Percentiles rank a stretch among this genome's conserved stretches.
These are phyloP conservation scores for Zeus faber DNA, from an alignment of 2,113 vertebrate genomes.

Conservation along the genomic window DNA sequence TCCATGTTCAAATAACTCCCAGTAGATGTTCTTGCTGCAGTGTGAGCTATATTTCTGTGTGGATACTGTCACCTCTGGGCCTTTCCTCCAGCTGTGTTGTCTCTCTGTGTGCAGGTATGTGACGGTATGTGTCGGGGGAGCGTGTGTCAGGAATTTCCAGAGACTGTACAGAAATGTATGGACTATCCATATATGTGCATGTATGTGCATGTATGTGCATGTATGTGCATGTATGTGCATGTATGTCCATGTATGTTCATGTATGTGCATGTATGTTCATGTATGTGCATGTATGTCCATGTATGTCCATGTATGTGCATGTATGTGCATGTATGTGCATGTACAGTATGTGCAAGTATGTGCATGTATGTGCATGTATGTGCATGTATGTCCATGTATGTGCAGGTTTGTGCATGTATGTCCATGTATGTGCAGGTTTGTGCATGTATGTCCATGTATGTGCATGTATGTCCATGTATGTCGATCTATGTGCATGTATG, in stretches of 20 bases:
- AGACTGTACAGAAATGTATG: slow-evolving; percentile 34
- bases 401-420: slow-evolving; percentile 13
- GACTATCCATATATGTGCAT: too few species aligned
- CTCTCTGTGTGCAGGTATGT: slow-evolving; percentile 42
- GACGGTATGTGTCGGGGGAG: slow-evolving; percentile 31
- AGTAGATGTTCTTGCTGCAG: too few species aligned
- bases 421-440: slow-evolving; percentile 13
- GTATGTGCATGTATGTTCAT: not conserved
- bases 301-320: not conserved
- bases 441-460: slow-evolving; percentile 19
- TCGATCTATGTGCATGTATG: slow-evolving; percentile 14
- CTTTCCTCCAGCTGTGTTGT: slow-evolving; percentile 64
- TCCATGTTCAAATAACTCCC: too few species aligned
- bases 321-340: slow-evolving; percentile 12
- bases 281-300: not conserved
- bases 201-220: slow-evolving; percentile 20
- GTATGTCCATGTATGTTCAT: not conserved
- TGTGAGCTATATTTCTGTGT: too few species aligned
- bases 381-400: slow-evolving; percentile 3
- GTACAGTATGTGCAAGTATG: slow-evolving; percentile 17
- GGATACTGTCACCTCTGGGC: too few species aligned
- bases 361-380: not conserved
- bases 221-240: slow-evolving; percentile 23
- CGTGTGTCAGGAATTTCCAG: slow-evolving; percentile 38
- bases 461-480: not conserved